A percentile compares a stretch with the other conserved stretches of the same genome.
Conservation (phyloP, 30 jellyfish, hydroid and myxozoan species). For the Haliclystus octoradiatus region DNA sequence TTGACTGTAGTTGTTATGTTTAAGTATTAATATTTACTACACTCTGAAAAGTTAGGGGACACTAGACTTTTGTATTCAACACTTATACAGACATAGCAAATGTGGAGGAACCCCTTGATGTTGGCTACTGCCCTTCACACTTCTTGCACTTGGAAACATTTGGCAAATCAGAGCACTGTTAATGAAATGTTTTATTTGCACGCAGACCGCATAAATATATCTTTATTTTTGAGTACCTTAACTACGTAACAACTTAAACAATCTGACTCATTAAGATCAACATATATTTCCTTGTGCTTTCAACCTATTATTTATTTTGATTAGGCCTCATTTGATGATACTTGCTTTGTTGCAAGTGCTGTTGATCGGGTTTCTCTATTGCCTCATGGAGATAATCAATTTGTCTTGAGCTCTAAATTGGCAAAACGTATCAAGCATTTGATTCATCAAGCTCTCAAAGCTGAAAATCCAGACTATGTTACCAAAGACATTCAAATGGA, state of each 20-base stretch:
- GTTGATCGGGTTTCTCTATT: slow-evolving; percentile 17
- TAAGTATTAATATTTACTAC: no score
- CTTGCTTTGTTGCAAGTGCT: slow-evolving; percentile 10
- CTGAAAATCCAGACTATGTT: neutral
- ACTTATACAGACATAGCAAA: no score
- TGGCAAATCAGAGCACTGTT: neutral
- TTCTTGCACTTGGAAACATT: neutral
- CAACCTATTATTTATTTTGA: no score
- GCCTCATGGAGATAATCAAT: slow-evolving; percentile 4
- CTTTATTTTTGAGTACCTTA: no score
- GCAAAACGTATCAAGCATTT: slow-evolving; percentile 3
- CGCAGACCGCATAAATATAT: no score
- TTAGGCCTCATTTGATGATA: slow-evolving; percentile 43
- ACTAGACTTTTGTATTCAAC: no score
- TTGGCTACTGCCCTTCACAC: neutral
- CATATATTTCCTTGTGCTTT: neutral
- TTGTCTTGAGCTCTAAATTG: slow-evolving; percentile 4
- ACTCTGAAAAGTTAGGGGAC: no score
- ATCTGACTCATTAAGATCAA: no score
- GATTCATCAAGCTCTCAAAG: neutral
- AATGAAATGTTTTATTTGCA: no score
- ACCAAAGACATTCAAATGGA: neutral
- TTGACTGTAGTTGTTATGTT: no score
- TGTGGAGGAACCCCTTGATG: no score
- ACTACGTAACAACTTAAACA: no score